Evolutionary conservation across 2,888 invertebrate species (phyloP).

Genomic region (Xestia c-nigrum): DNA sequence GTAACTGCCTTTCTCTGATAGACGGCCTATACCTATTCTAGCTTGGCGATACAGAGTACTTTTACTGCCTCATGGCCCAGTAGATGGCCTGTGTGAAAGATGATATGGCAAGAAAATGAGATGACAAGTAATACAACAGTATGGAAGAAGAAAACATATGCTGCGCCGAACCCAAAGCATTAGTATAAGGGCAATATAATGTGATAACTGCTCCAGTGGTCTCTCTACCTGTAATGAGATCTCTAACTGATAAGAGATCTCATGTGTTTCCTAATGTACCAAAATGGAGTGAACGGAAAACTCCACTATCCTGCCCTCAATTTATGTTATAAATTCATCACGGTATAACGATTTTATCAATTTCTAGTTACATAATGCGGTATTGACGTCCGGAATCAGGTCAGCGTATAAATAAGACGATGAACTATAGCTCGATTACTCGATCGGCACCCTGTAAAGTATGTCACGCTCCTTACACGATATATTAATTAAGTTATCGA

Average conservation of each 20-base stretch:
- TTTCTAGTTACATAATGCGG: constrained; percentile 23
- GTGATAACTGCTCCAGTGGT: background rate
- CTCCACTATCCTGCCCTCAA: background rate
- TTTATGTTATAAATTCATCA: background rate
- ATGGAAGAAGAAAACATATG: too few species aligned
- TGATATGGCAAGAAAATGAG: too few species aligned
- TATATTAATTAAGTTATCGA: constrained; percentile 49
- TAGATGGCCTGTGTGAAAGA: too few species aligned
- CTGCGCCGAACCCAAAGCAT: too few species aligned
- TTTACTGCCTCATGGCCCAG: too few species aligned
- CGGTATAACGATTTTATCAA: constrained; percentile 17
- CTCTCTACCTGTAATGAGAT: too few species aligned
- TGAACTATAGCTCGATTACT: constrained; percentile 26
- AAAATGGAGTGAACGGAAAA: background rate
- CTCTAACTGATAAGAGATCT: background rate
- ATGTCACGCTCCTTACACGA: constrained; percentile 30
- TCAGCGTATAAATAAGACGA: constrained; percentile 53
- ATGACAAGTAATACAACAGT: too few species aligned
- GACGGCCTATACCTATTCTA: background rate
- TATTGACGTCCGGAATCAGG: constrained; percentile 47
- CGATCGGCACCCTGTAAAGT: constrained; percentile 17
- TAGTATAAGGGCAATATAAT: too few species aligned
- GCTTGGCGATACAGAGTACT: too few species aligned
- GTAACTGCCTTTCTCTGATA: background rate
- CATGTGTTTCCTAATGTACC: too few species aligned